Conservation (phyloP, 2,888 invertebrate genomes). For the Spialia ferax region DNA sequence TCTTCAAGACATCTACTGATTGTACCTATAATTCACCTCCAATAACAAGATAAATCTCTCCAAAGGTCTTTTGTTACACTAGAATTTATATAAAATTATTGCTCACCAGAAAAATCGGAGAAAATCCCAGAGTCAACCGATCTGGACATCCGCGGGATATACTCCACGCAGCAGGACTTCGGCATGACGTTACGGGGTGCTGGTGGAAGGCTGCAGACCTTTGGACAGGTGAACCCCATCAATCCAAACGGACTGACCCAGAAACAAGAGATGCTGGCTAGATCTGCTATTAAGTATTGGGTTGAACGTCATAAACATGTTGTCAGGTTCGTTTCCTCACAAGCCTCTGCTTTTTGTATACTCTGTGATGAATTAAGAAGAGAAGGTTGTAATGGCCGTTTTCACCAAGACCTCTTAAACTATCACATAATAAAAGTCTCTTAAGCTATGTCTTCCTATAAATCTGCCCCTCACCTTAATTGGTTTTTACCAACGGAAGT, state of each 20-base stretch:
- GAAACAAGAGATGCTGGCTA: slow-evolving; percentile 94
- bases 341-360: no score
- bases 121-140: slow-evolving; percentile 85
- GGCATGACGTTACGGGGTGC: slow-evolving; percentile 91
- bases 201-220: slow-evolving; percentile 89
- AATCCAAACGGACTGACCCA: slow-evolving; percentile 93
- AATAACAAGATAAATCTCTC: no score
- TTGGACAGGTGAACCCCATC: slow-evolving; percentile 79
- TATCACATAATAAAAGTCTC: no score
- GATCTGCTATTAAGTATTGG: slow-evolving; percentile 96
- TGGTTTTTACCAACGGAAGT: no score
- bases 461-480: no score
- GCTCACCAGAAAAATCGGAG: slow-evolving; percentile 69
- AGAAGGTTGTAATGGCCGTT: no score
- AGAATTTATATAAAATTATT: neutral
- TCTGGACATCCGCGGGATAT: slow-evolving; percentile 91
- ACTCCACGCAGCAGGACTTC: slow-evolving; percentile 92
- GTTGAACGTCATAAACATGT: slow-evolving; percentile 96
- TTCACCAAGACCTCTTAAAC: no score
- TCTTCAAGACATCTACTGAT: no score
- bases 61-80: no score
- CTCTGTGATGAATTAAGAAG: no score
- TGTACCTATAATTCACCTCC: no score
- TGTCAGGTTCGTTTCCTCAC: slow-evolving; percentile 90
- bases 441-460: no score